phyloP scores from a whole-genome alignment of 92 coral and sea anemone species.

The Micromussa lordhowensis region DNA sequence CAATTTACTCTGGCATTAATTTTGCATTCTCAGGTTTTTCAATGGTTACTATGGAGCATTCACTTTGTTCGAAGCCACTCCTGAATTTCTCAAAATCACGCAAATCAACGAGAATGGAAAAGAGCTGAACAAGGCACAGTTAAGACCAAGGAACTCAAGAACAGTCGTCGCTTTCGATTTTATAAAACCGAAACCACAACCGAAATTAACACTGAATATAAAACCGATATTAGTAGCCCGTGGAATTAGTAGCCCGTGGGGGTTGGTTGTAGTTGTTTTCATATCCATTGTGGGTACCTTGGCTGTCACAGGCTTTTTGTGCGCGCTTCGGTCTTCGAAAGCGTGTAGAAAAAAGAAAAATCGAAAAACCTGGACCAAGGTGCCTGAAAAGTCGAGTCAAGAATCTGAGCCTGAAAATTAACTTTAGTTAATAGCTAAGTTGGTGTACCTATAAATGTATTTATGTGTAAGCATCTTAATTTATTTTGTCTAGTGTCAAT shows the following conservation, averaged over 20 bases:
- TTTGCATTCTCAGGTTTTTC: slow-evolving; percentile 63
- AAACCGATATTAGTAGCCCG: no score
- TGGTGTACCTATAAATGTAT: neutral
- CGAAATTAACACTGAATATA: no score
- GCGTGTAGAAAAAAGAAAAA: neutral
- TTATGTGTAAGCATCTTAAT: no score
- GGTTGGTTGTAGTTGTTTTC: neutral
- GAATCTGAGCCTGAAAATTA: neutral
- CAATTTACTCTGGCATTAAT: neutral
- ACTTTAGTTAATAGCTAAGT: neutral
- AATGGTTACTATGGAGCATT: slow-evolving; percentile 74
- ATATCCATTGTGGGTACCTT: neutral
- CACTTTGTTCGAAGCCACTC: slow-evolving; percentile 81
- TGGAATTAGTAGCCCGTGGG: neutral
- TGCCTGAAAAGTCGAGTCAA: neutral
- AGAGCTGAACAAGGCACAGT: slow-evolving; percentile 27
- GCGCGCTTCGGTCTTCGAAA: neutral
- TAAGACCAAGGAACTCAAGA: slow-evolving; percentile 50
- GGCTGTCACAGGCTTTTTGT: neutral
- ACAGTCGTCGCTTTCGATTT: neutral
- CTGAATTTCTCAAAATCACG: slow-evolving; percentile 45
- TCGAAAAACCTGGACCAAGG: neutral
- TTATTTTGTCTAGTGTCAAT: no score
- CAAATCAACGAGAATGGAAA: slow-evolving; percentile 58
- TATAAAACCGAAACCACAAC: no score